Percentiles rank a stretch among this genome's conserved stretches.
Evolutionary conservation across 2,797 vertebrate species (phyloP).

Genomic region (Potorous gilbertii): DNA sequence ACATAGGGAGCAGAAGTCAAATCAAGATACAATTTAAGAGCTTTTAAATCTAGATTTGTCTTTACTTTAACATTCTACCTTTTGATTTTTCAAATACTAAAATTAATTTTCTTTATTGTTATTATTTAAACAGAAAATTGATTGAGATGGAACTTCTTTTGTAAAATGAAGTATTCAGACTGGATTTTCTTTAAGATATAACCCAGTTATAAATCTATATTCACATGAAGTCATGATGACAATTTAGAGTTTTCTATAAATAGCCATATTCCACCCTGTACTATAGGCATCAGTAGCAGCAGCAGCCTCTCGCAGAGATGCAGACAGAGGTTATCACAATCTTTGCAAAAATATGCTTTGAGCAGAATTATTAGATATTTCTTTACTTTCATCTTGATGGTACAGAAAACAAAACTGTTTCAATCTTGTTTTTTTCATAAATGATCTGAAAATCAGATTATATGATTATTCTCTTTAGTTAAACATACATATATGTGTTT

Average conservation of each 20-base stretch:
- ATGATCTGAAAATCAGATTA: background rate
- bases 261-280: background rate
- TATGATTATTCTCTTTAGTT: background rate
- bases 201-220: background rate
- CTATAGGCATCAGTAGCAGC: background rate
- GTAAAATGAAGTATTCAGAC: background rate
- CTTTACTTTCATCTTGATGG: background rate
- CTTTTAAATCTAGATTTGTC: background rate
- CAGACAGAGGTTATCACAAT: background rate
- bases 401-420: background rate
- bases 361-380: background rate
- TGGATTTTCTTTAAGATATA: background rate
- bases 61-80: background rate
- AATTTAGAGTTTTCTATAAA: background rate
- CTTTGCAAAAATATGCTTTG: background rate
- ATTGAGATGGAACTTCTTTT: background rate
- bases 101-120: background rate
- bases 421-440: background rate
- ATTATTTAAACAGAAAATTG: background rate
- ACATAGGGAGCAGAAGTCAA: background rate
- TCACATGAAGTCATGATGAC: background rate
- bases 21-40: background rate
- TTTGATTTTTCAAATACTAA: background rate
- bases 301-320: background rate
- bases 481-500: background rate